phyloP scores from a whole-genome alignment of 2,888 invertebrate genomes.

The Amphipyra berbera region DNA sequence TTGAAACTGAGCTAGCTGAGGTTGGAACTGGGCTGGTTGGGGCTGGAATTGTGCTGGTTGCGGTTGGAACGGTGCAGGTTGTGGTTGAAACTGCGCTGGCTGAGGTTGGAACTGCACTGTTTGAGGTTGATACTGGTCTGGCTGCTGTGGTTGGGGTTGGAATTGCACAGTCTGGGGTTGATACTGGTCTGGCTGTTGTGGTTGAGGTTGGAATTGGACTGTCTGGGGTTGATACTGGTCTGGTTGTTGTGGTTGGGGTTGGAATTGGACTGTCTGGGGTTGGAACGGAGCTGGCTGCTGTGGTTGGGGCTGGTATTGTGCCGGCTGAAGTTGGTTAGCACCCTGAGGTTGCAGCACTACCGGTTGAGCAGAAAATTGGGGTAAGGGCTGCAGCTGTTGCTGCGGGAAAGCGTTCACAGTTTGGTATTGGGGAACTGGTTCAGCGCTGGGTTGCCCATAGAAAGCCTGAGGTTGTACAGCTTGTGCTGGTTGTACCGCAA shows the following conservation, averaged over 20 bases:
- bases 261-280: conserved; percentile 43
- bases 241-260: conserved; percentile 36
- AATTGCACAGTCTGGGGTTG: conserved; percentile 38
- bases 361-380: conserved; percentile 53
- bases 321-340: conserved; percentile 39
- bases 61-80: conserved; percentile 60
- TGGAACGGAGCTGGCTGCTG: conserved; percentile 17
- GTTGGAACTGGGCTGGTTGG: conserved; percentile 34
- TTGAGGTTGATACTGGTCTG: conserved; percentile 43
- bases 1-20: conserved; percentile 34
- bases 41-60: conserved; percentile 58
- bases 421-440: conserved; percentile 61
- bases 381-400: conserved; percentile 37
- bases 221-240: conserved; percentile 43
- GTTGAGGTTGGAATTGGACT: conserved; percentile 50
- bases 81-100: conserved; percentile 56
- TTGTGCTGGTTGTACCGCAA: conserved; percentile 26
- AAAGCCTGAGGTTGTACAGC: conserved; percentile 45
- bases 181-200: conserved; percentile 43
- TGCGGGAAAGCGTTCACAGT: conserved; percentile 50
- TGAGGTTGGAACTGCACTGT: conserved; percentile 50
- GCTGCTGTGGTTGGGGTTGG: conserved; percentile 39
- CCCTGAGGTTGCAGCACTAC: conserved; percentile 60
- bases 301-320: conserved; percentile 46
- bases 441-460: conserved; percentile 38